Evolutionary conservation across 2,888 invertebrate genomes (phyloP).

Genomic region (Acronicta alni): DNA sequence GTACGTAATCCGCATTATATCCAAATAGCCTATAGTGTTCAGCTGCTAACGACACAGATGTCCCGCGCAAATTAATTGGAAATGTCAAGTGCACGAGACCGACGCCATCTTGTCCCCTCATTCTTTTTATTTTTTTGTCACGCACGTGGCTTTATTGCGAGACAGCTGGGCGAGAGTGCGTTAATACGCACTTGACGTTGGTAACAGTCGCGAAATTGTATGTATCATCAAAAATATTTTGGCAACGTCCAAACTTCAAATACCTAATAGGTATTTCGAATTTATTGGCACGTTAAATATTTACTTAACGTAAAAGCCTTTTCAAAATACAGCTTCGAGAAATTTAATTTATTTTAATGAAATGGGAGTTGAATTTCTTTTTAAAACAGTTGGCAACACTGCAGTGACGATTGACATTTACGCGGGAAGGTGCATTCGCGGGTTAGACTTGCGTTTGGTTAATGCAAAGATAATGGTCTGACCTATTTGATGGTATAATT

Average conservation of each 20-base stretch:
- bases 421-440: slow-evolving; percentile 69
- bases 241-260: slow-evolving; percentile 17
- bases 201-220: slow-evolving; percentile 55
- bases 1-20: slow-evolving; percentile 80
- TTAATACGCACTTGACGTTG: slow-evolving; percentile 71
- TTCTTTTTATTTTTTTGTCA: slow-evolving; percentile 78
- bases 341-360: slow-evolving; percentile 22
- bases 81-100: slow-evolving; percentile 87
- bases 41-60: slow-evolving; percentile 88
- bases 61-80: slow-evolving; percentile 88
- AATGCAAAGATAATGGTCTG: slow-evolving; percentile 76
- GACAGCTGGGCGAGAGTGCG: slow-evolving; percentile 83
- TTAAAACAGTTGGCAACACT: slow-evolving; percentile 21
- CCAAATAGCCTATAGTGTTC: slow-evolving; percentile 77
- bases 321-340: neutral
- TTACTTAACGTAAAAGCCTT: neutral
- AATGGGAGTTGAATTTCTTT: slow-evolving; percentile 23
- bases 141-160: slow-evolving; percentile 84
- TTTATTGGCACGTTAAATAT: slow-evolving; percentile 2
- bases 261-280: neutral
- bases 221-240: slow-evolving; percentile 35
- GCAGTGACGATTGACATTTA: slow-evolving; percentile 68
- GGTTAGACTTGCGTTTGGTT: slow-evolving; percentile 73
- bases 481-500: slow-evolving; percentile 82
- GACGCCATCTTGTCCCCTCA: slow-evolving; percentile 80